Evolutionary conservation across 2,797 vertebrate species (phyloP).

Genomic region (Tenualosa ilisha): DNA sequence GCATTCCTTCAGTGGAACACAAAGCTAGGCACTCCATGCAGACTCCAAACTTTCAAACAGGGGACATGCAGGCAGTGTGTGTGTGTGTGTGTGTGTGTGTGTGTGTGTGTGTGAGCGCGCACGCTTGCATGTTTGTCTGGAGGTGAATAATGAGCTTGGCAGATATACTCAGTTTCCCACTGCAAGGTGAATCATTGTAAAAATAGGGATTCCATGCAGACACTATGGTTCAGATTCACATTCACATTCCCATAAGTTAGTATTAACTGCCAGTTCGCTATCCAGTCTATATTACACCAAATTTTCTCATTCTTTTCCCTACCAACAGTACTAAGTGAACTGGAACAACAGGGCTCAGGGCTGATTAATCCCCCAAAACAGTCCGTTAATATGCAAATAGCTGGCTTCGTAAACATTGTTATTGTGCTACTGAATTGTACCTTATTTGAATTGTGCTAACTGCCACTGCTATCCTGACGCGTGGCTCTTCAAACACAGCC

Average conservation of each 20-base stretch:
- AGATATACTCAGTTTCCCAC: neutral
- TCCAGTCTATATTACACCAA: too few species aligned
- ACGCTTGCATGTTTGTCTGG: neutral
- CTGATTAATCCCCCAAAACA: too few species aligned
- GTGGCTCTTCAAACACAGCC: neutral
- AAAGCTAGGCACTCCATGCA: neutral
- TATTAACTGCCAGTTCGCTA: too few species aligned
- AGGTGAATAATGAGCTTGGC: neutral
- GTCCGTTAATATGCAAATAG: too few species aligned
- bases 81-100: constrained; percentile 22
- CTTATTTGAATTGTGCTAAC: too few species aligned
- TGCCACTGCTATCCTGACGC: constrained; percentile 69
- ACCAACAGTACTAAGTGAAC: too few species aligned
- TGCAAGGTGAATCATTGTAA: neutral
- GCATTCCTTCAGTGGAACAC: neutral
- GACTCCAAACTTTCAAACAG: neutral
- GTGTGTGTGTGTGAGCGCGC: constrained; percentile 4
- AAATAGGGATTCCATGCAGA: neutral
- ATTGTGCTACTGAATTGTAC: too few species aligned
- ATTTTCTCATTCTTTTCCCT: too few species aligned
- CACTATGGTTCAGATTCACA: neutral
- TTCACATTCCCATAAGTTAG: too few species aligned
- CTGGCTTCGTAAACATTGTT: too few species aligned
- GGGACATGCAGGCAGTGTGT: constrained; percentile 12
- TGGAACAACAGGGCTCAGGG: too few species aligned